These are phyloP conservation scores for Rhizoglyphus robini DNA, from an alignment of 1,140 invertebrate species.

Conservation along the genomic window DNA sequence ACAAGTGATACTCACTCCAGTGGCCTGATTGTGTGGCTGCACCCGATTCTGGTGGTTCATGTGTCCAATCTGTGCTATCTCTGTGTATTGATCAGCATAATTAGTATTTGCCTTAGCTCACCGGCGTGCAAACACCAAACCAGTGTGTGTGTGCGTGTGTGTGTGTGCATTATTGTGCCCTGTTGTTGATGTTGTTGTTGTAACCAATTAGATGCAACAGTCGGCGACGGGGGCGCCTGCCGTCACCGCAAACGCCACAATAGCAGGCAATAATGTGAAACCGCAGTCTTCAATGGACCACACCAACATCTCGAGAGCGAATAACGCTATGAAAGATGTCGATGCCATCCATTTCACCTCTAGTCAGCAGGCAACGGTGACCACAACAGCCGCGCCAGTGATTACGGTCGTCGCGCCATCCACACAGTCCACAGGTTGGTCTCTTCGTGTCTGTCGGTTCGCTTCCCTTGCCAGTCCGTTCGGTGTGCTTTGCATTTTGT, in stretches of 20 bases:
- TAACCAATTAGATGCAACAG: slow-evolving; percentile 13
- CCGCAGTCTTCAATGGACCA: slow-evolving; percentile 9
- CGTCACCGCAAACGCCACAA: neutral
- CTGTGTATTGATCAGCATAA: no score
- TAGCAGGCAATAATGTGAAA: slow-evolving; percentile 9
- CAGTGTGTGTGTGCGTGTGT: neutral
- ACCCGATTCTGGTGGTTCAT: no score
- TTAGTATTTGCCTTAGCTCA: neutral
- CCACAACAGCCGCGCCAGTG: slow-evolving; percentile 18
- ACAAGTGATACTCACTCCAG: no score
- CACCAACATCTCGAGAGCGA: slow-evolving; percentile 13
- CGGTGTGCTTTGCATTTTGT: no score
- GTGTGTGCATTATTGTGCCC: neutral
- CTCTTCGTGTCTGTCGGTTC: neutral
- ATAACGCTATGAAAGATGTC: slow-evolving; percentile 11
- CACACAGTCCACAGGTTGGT: slow-evolving; percentile 11
- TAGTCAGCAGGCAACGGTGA: slow-evolving; percentile 10
- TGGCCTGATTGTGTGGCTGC: no score
- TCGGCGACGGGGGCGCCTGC: neutral
- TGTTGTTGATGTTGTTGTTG: neutral
- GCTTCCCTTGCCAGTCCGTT: no score
- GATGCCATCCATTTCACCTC: slow-evolving; percentile 12
- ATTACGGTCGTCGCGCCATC: slow-evolving; percentile 20
- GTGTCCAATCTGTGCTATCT: no score
- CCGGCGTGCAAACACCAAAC: neutral